Base-by-base conservation (phyloP, 2,113 vertebrate genomes). In the Ammodramus savannarum region DNA sequence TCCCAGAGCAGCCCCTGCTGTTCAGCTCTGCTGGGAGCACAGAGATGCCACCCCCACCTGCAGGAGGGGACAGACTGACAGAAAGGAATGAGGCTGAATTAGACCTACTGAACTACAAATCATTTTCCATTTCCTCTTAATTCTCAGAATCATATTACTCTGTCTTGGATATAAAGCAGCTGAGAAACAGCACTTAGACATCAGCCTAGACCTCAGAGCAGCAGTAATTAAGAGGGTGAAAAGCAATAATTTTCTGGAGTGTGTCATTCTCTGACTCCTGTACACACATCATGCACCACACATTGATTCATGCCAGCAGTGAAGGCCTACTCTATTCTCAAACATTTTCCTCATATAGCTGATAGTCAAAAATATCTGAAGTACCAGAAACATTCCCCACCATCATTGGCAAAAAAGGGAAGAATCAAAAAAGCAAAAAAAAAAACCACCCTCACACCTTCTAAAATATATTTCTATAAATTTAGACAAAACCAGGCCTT, bases 171-270 rank as follows among this genome's bases (percentile, higher is more conserved):
- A 93, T 39, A 76, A 88, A 73, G 59, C 76, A 86, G 38, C 65
- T 72, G 66, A 82, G 71, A 92, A 90, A 46, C 27, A 93, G 57
- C 76, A 67, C 86, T 95, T 83, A 94, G 81, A 82, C 78, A 61
- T 85, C 74, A 76, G 67, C 41, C 67, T 69, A 85, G 72, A 88
- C 79, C 88, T 94, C 63, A 80, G 63, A 73, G 75, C 75, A 84
- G 71, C 72, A 80, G 75, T 86, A 97, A 96, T 85, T 79, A 88
- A 78, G 79, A 73, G 44, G 41, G 16, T 73, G 59, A 90, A 94
- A 88, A 91, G 71, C 63, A 79, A 1, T 93, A 31, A 80, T 94
- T 88, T 85, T 67, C 84, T 21, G 6, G 36, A 94, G 59, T 69
- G 71, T 61, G 48, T 63, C 34, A 54, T 43, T 49, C 68, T 71